Conservation (phyloP, 2,113 vertebrate species). For the Seriola rivoliana region DNA sequence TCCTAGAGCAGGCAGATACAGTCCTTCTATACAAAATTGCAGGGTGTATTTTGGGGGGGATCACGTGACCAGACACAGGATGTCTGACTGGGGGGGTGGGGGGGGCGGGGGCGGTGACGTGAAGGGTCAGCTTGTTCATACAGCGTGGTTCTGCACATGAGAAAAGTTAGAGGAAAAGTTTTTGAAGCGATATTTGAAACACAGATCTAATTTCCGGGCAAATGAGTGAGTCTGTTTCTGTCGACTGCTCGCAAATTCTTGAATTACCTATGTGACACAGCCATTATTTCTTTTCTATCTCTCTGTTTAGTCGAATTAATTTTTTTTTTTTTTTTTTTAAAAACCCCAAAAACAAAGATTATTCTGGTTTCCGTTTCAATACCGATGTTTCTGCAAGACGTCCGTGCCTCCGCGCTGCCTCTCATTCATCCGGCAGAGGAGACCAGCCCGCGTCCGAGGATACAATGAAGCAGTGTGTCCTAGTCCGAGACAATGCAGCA, state of each 20-base stretch:
- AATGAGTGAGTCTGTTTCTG: not conserved
- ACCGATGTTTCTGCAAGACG: slow-evolving; percentile 27
- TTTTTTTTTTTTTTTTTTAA: too few relatives aligned
- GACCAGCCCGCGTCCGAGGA: slow-evolving; percentile 53
- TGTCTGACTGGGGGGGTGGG: slow-evolving; percentile 41
- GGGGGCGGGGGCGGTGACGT: not conserved
- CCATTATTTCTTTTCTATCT: not conserved
- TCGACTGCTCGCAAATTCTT: too few relatives aligned
- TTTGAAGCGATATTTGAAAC: not conserved
- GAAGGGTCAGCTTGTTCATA: slow-evolving; percentile 26
- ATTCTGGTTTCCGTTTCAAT: not conserved
- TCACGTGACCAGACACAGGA: slow-evolving; percentile 78
- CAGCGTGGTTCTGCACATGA: slow-evolving; percentile 3
- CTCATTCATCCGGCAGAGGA: slow-evolving; percentile 47
- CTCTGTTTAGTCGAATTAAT: not conserved
- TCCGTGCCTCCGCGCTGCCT: slow-evolving; percentile 30
- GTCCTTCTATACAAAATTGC: too few relatives aligned
- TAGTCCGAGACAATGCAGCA: slow-evolving; percentile 65
- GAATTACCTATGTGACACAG: not conserved
- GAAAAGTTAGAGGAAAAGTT: slow-evolving; percentile 56
- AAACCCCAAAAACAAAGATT: not conserved
- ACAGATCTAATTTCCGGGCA: rapidly evolving
- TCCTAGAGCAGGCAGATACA: too few relatives aligned
- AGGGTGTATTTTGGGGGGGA: too few relatives aligned
- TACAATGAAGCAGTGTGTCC: slow-evolving; percentile 73